Evolutionary conservation across 2,797 vertebrate species (phyloP).

Genomic region (Pempheris klunzingeri): DNA sequence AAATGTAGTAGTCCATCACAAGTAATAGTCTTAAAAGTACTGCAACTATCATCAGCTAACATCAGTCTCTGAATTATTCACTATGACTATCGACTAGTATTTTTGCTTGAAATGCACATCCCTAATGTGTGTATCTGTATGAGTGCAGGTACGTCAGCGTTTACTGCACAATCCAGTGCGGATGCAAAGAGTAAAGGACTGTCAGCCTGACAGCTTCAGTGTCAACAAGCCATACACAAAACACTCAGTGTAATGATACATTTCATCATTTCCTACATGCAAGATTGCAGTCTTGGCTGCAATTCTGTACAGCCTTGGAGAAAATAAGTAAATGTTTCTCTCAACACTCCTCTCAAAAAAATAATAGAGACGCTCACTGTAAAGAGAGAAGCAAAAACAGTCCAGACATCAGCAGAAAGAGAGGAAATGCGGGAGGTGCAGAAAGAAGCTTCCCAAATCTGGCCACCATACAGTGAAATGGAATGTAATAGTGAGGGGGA

Average conservation of each 20-base stretch:
- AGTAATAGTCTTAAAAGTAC: not conserved
- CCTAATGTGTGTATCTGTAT: not conserved
- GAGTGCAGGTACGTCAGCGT: slow-evolving; percentile 9
- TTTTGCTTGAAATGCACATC: too few species aligned
- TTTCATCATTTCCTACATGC: slow-evolving; percentile 12
- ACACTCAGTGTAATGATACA: not conserved
- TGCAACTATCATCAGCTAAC: not conserved
- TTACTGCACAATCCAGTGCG: not conserved
- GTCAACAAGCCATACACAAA: not conserved
- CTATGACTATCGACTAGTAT: too few species aligned
- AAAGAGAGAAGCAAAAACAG: slow-evolving; percentile 32
- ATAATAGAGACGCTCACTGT: slow-evolving; percentile 9
- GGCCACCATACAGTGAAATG: slow-evolving; percentile 67
- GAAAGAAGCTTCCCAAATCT: slow-evolving; percentile 76
- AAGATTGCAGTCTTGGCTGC: not conserved
- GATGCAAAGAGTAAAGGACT: not conserved
- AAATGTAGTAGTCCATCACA: not conserved
- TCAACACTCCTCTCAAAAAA: not conserved
- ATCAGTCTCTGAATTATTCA: too few species aligned
- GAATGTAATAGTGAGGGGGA: slow-evolving; percentile 72
- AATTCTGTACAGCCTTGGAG: slow-evolving; percentile 3
- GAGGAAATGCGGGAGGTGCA: slow-evolving; percentile 70
- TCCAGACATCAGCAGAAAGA: slow-evolving; percentile 67
- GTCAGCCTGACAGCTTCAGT: not conserved
- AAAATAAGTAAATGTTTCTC: slow-evolving; percentile 16